These are phyloP conservation scores for Synergus umbraculus DNA, from an alignment of 2,888 invertebrate genomes.

Conservation along the genomic window DNA sequence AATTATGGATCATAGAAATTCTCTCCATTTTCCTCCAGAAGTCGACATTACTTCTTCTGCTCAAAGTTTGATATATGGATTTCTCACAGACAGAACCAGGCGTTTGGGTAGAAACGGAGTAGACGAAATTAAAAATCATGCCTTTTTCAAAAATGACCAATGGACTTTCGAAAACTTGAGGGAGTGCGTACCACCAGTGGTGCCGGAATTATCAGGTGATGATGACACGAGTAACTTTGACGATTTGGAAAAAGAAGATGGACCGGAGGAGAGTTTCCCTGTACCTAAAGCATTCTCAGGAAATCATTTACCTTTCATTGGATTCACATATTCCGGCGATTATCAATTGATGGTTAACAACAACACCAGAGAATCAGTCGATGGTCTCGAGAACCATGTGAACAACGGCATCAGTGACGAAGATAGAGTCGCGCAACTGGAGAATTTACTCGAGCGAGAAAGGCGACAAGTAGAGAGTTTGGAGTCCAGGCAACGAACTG, in stretches of 20 bases:
- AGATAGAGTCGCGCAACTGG: constrained; percentile 82
- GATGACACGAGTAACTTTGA: constrained; percentile 99
- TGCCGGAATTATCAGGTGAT: constrained; percentile 96
- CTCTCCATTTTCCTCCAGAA: constrained; percentile 95
- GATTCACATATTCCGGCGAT: constrained; percentile 98
- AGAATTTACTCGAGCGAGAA: constrained; percentile 87
- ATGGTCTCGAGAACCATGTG: constrained; percentile 80
- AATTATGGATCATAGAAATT: constrained; percentile 99
- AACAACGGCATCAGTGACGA: constrained; percentile 79
- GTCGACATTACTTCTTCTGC: constrained; percentile 93
- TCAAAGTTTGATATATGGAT: constrained; percentile 93
- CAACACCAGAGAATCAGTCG: constrained; percentile 77
- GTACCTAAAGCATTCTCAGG: constrained; percentile 98
- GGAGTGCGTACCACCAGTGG: constrained; percentile 96
- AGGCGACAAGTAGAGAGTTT: constrained; percentile 85
- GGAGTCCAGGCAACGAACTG: constrained; percentile 86
- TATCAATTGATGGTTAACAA: constrained; percentile 84
- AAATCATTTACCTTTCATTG: constrained; percentile 98
- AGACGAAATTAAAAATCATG: constrained; percentile 95
- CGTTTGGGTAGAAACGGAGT: constrained; percentile 95
- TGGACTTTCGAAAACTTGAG: constrained; percentile 98
- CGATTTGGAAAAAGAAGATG: constrained; percentile 96
- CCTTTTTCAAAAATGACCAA: constrained; percentile 97
- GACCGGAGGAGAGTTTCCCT: constrained; percentile 95
- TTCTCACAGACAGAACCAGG: constrained; percentile 93